Conservation (phyloP, 1,140 invertebrate species). For the Drosophila sturtevanti region DNA sequence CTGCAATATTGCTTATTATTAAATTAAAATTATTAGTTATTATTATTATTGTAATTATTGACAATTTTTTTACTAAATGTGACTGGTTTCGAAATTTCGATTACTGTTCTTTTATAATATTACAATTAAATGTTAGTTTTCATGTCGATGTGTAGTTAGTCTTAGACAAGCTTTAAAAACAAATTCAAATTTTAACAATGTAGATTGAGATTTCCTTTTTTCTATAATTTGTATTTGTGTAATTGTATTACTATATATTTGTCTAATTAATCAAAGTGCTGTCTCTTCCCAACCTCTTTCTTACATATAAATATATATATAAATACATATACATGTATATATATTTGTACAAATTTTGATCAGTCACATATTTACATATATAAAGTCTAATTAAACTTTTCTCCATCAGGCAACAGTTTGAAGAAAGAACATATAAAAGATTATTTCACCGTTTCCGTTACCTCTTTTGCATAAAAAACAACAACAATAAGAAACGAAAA, state of each 20-base stretch:
- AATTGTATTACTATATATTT: conserved; percentile 6
- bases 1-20: conserved; percentile 75
- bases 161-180: conserved; percentile 22
- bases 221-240: conserved; percentile 2
- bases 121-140: conserved; percentile 1
- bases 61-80: conserved; percentile 18
- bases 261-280: conserved; percentile 15
- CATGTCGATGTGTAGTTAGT: conserved; percentile 4
- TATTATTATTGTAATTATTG: conserved; percentile 35
- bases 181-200: background rate
- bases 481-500: conserved; percentile 4
- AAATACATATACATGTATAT: background rate
- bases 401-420: background rate
- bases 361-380: background rate
- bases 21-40: conserved; percentile 39
- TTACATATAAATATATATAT: background rate
- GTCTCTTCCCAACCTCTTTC: background rate
- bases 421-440: background rate
- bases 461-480: background rate
- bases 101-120: background rate
- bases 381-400: background rate
- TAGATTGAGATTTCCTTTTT: conserved; percentile 1
- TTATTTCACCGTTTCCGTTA: background rate
- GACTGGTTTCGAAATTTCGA: background rate
- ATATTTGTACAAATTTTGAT: background rate